phyloP scores from a whole-genome alignment of 2,888 invertebrate species.

The Apodemia hepburni region DNA sequence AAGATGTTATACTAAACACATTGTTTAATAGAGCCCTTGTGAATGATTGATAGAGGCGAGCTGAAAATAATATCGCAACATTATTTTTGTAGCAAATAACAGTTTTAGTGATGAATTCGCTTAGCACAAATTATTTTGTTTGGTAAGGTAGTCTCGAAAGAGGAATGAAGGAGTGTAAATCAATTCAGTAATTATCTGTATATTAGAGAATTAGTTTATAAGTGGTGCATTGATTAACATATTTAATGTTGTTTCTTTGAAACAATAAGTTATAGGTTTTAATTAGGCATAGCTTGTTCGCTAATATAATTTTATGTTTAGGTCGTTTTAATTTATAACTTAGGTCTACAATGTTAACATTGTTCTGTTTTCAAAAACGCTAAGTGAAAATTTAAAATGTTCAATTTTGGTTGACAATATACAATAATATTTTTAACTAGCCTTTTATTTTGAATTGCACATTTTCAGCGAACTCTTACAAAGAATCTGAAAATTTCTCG shows the following conservation, averaged over 20 bases:
- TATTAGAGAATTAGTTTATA: conserved; percentile 63
- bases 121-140: conserved; percentile 21
- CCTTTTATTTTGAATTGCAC: conserved; percentile 30
- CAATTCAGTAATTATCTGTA: conserved; percentile 60
- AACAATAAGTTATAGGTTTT: conserved; percentile 45
- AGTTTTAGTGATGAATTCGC: neutral
- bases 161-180: conserved; percentile 36
- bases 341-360: conserved; percentile 61
- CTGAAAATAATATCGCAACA: neutral
- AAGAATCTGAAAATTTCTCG: no score
- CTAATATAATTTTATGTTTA: conserved; percentile 36
- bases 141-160: conserved; percentile 1
- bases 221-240: conserved; percentile 60
- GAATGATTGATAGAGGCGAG: neutral
- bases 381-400: conserved; percentile 68
- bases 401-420: conserved; percentile 78
- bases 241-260: conserved; percentile 43
- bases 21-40: neutral
- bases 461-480: neutral
- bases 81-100: neutral
- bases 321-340: conserved; percentile 46
- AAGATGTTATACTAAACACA: no score
- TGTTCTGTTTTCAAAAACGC: conserved; percentile 64
- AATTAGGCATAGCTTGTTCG: conserved; percentile 39
- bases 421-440: conserved; percentile 62